phyloP scores from a whole-genome alignment of 2,888 invertebrate species.

The Drosophila imparisetae region DNA sequence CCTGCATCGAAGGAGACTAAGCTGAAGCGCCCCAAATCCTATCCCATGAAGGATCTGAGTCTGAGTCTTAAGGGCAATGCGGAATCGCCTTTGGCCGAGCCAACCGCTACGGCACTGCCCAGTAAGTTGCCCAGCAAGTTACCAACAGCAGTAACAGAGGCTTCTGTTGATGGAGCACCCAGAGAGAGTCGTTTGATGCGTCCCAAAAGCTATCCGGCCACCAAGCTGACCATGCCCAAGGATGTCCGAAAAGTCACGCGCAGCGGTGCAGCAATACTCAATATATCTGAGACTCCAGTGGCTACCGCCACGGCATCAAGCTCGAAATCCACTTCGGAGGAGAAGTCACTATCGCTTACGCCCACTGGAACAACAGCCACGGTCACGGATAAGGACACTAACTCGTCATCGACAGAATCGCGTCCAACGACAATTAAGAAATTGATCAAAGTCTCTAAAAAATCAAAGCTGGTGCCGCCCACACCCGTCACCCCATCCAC shows the following conservation, averaged over 20 bases:
- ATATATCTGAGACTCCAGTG: conserved; percentile 43
- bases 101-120: conserved; percentile 26
- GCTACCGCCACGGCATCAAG: conserved; percentile 20
- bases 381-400: conserved; percentile 54
- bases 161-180: conserved; percentile 21
- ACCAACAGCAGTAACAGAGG: conserved; percentile 26
- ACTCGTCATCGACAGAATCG: conserved; percentile 63
- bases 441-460: conserved; percentile 75
- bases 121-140: conserved; percentile 59
- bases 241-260: conserved; percentile 78
- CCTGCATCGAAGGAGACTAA: conserved; percentile 84
- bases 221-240: conserved; percentile 83
- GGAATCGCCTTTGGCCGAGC: conserved; percentile 40
- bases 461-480: conserved; percentile 79
- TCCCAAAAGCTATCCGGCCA: conserved; percentile 87
- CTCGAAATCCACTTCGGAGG: conserved; percentile 70
- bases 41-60: conserved; percentile 85
- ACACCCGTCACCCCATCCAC: conserved; percentile 74
- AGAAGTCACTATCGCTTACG: conserved; percentile 66
- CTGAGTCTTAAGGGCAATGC: conserved; percentile 48
- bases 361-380: conserved; percentile 48
- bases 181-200: conserved; percentile 84
- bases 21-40: conserved; percentile 86
- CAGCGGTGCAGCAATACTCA: conserved; percentile 72
- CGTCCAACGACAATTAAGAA: conserved; percentile 69